Evolutionary conservation across 2,113 vertebrate species (phyloP), one percentile per base, ranked within the genome.

Genomic region (Calidris pygmaea): DNA sequence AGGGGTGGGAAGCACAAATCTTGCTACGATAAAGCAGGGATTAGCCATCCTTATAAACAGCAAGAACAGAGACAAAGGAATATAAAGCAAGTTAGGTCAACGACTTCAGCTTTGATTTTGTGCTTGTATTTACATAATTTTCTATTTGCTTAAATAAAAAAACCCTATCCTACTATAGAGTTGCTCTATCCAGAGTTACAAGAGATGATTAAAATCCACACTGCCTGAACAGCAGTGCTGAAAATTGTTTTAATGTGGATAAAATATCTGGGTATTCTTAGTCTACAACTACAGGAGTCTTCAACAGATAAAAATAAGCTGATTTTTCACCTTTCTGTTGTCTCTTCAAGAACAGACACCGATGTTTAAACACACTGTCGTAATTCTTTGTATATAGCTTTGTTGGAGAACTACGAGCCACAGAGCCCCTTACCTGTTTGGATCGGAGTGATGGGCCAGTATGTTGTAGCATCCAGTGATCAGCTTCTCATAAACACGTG

Each of bases 401-500:
- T 45, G 23, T 9, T 35, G 39, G 59, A 94, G 65, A 63, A 39
- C 23, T 18, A 18, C 26, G 15, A 81, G 58, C 20, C 24, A 35
- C 29, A 6, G 7, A 47, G 53, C 8, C 10, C 1, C 0, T 76
- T 83, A 99, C 99, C 99, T 99, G 94, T 98, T 98, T 20, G 99
- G 99, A 90, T 99, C 99, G 1, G 99, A 98, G 76, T 99, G 99
- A 96, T 98, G 98, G 58, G 99, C 99, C 92, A 99, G 98, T 62
- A 99, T 99, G 96, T 99, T 99, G 94, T 99, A 99, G 97, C 99
- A 99, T 7, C 99, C 99, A 0, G 98, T 99, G 96, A 99, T 98
- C 87, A 99, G 83, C 41, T 99, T 99, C 97, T 99, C 99, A 32
- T 99, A 99, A 77, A 99, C 98, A 16, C 98, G 99, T 10, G 99